These are phyloP conservation scores for Nemotelus nigrinus DNA, from an alignment of 2,888 invertebrate species.

Conservation along the genomic window DNA sequence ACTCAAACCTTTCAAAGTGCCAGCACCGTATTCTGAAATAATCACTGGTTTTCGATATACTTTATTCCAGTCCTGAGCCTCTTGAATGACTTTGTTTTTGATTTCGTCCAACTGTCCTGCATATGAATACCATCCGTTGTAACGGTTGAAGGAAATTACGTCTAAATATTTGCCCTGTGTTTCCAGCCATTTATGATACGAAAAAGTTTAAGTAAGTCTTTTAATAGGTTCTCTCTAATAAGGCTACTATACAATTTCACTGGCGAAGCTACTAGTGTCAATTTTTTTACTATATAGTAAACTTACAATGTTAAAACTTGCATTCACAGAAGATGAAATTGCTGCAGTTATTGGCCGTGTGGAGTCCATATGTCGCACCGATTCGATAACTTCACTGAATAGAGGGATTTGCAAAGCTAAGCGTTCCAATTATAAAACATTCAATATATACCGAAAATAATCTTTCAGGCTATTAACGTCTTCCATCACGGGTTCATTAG, in stretches of 20 bases:
- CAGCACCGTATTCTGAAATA: slow-evolving; percentile 96
- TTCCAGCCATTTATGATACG: slow-evolving; percentile 50
- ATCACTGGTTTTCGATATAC: slow-evolving; percentile 89
- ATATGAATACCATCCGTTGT: slow-evolving; percentile 94
- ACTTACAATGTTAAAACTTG: slow-evolving; percentile 72
- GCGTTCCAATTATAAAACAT: too few species aligned
- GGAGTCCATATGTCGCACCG: slow-evolving; percentile 80
- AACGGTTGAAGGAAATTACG: slow-evolving; percentile 95
- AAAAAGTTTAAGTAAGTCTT: background rate
- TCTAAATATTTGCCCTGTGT: slow-evolving; percentile 81
- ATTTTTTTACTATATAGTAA: background rate
- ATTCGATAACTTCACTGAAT: slow-evolving; percentile 76
- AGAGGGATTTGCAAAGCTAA: background rate
- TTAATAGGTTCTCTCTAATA: too few species aligned
- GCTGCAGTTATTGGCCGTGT: slow-evolving; percentile 89
- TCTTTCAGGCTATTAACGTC: too few species aligned
- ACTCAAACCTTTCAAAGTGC: slow-evolving; percentile 91
- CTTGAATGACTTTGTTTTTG: slow-evolving; percentile 74
- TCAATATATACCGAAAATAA: too few species aligned
- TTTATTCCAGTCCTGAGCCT: slow-evolving; percentile 82
- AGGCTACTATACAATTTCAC: too few species aligned
- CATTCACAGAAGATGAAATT: slow-evolving; percentile 70
- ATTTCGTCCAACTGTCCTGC: slow-evolving; percentile 84
- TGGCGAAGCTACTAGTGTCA: background rate
- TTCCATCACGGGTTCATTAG: slow-evolving; percentile 81